phyloP scores from a whole-genome alignment of 23 tunicate species.

The Styela plicata region DNA sequence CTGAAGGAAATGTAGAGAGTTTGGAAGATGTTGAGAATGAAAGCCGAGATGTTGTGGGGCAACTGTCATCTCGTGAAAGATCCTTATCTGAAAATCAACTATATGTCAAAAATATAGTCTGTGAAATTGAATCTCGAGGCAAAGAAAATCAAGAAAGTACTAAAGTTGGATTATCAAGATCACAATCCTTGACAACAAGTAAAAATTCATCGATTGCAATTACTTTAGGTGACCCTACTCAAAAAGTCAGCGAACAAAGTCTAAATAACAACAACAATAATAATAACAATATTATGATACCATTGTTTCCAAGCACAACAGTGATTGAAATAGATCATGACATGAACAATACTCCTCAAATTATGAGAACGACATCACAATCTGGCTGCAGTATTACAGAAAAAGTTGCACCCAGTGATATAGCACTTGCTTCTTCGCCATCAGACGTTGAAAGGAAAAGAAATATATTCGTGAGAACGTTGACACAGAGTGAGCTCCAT shows the following conservation, averaged over 20 bases:
- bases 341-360: background rate
- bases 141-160: background rate
- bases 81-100: slow-evolving; percentile 10
- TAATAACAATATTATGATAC: background rate
- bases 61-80: slow-evolving; percentile 3
- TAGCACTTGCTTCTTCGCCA: background rate
- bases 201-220: background rate
- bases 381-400: slow-evolving; percentile 1
- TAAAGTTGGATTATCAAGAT: background rate
- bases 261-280: background rate
- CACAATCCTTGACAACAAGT: background rate
- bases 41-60: background rate
- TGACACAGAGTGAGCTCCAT: slow-evolving; percentile 4
- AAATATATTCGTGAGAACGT: background rate
- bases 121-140: background rate
- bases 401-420: background rate
- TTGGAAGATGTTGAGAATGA: slow-evolving; percentile 3
- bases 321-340: slow-evolving; percentile 11
- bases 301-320: background rate
- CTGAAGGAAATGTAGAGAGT: background rate
- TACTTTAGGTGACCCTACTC: background rate
- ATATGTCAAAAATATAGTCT: slow-evolving; percentile 2
- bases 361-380: background rate
- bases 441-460: background rate
- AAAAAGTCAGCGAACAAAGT: background rate